These are phyloP conservation scores for Hyperoplus immaculatus DNA, from an alignment of 2,797 vertebrate species.

Conservation along the genomic window DNA sequence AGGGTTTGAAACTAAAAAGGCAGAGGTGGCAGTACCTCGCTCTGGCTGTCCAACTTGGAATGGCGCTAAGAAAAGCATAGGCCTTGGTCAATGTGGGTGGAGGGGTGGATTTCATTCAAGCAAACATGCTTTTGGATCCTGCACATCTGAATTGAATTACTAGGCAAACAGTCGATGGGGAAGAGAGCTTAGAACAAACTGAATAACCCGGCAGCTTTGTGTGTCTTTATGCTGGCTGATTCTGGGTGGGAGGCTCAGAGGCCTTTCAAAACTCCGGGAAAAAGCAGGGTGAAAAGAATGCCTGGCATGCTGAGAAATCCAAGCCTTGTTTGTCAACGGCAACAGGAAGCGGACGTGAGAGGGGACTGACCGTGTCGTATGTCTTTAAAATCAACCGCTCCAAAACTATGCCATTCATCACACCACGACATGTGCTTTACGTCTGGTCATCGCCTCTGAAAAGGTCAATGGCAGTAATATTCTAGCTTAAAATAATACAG, in stretches of 20 bases:
- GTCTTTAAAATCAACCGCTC: slow-evolving; percentile 78
- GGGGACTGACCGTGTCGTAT: slow-evolving; percentile 81
- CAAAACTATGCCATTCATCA: slow-evolving; percentile 76
- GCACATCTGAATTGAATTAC: slow-evolving; percentile 89
- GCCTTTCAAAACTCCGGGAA: slow-evolving; percentile 84
- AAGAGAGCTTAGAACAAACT: slow-evolving; percentile 86
- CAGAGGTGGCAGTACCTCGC: slow-evolving; percentile 82
- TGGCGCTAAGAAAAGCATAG: slow-evolving; percentile 85
- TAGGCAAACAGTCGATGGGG: slow-evolving; percentile 88
- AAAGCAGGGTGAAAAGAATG: slow-evolving; percentile 85
- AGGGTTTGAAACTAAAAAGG: slow-evolving; percentile 76
- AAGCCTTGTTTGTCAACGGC: slow-evolving; percentile 87
- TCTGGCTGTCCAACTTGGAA: slow-evolving; percentile 83
- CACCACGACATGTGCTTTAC: slow-evolving; percentile 57
- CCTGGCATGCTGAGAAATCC: slow-evolving; percentile 86
- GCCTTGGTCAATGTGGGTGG: slow-evolving; percentile 84
- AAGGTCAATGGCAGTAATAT: slow-evolving; percentile 71
- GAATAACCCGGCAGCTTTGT: slow-evolving; percentile 85
- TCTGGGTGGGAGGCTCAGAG: slow-evolving; percentile 86
- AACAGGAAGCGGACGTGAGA: slow-evolving; percentile 88
- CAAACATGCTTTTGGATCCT: slow-evolving; percentile 89
- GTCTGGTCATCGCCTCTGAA: slow-evolving; percentile 71
- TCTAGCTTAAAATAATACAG: slow-evolving; percentile 73
- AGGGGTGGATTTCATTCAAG: slow-evolving; percentile 87
- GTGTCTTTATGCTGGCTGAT: slow-evolving; percentile 80